Conservation (phyloP, 2,888 invertebrate species). For the Beris morrisii region DNA sequence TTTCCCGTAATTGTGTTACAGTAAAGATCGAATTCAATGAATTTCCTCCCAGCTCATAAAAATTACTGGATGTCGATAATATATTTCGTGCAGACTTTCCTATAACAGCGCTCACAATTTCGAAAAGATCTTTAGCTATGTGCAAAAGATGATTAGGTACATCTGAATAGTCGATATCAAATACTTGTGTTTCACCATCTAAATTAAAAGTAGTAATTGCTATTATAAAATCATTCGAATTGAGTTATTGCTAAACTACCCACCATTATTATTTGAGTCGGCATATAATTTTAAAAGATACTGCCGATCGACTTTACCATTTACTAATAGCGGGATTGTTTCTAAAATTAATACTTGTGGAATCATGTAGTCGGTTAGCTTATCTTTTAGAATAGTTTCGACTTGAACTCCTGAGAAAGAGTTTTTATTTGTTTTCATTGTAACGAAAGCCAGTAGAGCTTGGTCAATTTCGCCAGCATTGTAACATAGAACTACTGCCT, state of each 20-base stretch:
- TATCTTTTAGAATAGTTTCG: conserved; percentile 65
- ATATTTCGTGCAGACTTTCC: conserved; percentile 66
- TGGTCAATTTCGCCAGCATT: conserved; percentile 73
- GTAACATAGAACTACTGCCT: conserved; percentile 78
- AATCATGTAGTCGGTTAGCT: conserved; percentile 75
- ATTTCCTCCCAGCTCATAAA: conserved; percentile 84
- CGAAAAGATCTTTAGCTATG: conserved; percentile 71
- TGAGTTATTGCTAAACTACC: conserved; percentile 40
- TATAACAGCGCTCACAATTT: conserved; percentile 73
- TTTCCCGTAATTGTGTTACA: conserved; percentile 73
- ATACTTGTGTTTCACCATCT: conserved; percentile 21
- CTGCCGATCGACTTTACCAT: conserved; percentile 86
- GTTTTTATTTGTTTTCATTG: conserved; percentile 53
- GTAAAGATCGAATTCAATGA: conserved; percentile 84
- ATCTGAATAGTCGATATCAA: conserved; percentile 64
- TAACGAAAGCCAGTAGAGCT: conserved; percentile 70
- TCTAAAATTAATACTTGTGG: conserved; percentile 76
- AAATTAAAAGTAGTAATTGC: neutral
- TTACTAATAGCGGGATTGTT: conserved; percentile 76
- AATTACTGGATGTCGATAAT: conserved; percentile 68
- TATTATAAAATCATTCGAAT: neutral
- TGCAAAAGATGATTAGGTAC: conserved; percentile 62
- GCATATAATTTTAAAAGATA: conserved; percentile 73
- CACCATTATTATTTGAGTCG: conserved; percentile 69
- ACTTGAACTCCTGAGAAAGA: conserved; percentile 61